Percentiles rank a stretch among this genome's conserved stretches.
Evolutionary conservation across 2,888 invertebrate genomes (phyloP).

Genomic region (Eurytoma adleriae): DNA sequence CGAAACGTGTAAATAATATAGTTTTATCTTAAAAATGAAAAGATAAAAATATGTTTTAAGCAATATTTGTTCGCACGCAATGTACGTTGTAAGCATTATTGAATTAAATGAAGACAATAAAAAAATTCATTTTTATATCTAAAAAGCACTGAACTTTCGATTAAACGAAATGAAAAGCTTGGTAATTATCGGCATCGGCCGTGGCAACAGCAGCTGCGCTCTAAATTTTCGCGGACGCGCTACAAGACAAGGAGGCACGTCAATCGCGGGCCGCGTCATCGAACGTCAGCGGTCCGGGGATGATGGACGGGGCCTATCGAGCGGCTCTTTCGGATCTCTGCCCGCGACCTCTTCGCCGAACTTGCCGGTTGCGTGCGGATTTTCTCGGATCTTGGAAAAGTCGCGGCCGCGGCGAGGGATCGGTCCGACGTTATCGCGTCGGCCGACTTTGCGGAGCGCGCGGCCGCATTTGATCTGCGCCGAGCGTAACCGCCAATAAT

Average conservation of each 20-base stretch:
- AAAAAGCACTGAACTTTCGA: too few relatives aligned
- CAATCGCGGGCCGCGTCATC: neutral
- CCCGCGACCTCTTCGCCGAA: constrained; percentile 18
- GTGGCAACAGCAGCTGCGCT: constrained; percentile 6
- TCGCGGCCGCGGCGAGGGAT: neutral
- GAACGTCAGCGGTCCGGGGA: constrained; percentile 3
- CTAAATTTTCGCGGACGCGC: neutral
- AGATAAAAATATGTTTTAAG: too few relatives aligned
- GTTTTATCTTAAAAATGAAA: too few relatives aligned
- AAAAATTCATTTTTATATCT: too few relatives aligned
- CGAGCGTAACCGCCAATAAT: constrained; percentile 37
- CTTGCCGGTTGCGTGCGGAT: constrained; percentile 33
- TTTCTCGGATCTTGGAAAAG: constrained; percentile 41
- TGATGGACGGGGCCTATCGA: constrained; percentile 50
- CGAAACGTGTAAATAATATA: too few relatives aligned
- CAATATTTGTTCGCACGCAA: too few relatives aligned
- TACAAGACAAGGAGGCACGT: neutral
- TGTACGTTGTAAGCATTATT: too few relatives aligned
- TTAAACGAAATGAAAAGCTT: neutral
- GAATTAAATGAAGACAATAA: too few relatives aligned
- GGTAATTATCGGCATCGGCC: too few relatives aligned
- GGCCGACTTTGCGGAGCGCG: neutral
- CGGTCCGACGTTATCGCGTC: neutral
- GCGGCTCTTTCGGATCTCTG: constrained; percentile 21
- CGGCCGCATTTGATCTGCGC: constrained; percentile 2